A percentile compares a stretch with the other conserved stretches of the same genome.
phyloP scores from a whole-genome alignment of 1,140 invertebrate species.

The Trachymyrmex septentrionalis region DNA sequence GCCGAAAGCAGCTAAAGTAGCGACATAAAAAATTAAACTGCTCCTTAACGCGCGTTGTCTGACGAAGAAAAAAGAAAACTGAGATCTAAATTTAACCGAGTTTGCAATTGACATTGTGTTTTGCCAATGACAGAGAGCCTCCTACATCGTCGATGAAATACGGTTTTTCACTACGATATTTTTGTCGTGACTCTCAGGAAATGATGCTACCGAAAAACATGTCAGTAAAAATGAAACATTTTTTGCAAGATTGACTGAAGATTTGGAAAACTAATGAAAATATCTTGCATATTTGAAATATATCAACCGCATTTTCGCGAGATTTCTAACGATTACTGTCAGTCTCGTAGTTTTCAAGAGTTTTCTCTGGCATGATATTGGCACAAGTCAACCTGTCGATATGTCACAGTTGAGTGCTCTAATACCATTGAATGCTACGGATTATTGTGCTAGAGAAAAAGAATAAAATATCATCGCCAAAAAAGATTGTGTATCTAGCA shows the following conservation, averaged over 20 bases:
- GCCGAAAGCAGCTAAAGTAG: conserved; percentile 9
- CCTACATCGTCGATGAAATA: conserved; percentile 1
- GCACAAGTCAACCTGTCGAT: conserved; percentile 62
- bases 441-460: conserved; percentile 50
- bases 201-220: neutral
- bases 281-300: conserved; percentile 45
- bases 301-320: conserved; percentile 29
- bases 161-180: conserved; percentile 5
- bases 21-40: conserved; percentile 40
- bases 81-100: conserved; percentile 7
- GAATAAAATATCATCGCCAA: conserved; percentile 53
- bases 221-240: neutral
- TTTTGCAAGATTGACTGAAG: conserved; percentile 6
- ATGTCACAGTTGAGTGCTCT: conserved; percentile 57
- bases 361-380: conserved; percentile 53
- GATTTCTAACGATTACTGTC: conserved; percentile 53
- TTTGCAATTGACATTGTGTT: conserved; percentile 40
- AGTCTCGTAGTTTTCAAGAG: conserved; percentile 48
- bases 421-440: conserved; percentile 43
- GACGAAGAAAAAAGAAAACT: conserved; percentile 17
- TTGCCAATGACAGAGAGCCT: conserved; percentile 14
- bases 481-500: conserved; percentile 19
- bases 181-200: neutral
- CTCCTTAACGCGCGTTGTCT: conserved; percentile 15
- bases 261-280: conserved; percentile 8